A percentile compares a stretch with the other conserved stretches of the same genome.
These are phyloP conservation scores for Desoria tigrina DNA, from an alignment of 2,888 invertebrate species.

Conservation along the genomic window DNA sequence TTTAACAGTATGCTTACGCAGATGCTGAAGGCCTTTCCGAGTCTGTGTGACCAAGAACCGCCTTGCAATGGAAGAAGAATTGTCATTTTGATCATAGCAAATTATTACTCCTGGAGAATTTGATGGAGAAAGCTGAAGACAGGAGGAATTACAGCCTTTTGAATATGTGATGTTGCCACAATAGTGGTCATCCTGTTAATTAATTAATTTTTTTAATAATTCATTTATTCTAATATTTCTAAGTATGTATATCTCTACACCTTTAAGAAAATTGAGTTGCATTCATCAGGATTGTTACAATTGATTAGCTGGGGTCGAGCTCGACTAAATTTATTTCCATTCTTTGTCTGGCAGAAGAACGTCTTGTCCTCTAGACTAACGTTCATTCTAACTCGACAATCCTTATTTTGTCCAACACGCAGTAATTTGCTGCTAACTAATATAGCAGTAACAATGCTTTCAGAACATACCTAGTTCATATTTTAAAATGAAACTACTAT, in stretches of 20 bases:
- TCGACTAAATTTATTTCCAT: background rate
- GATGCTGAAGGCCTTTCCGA: background rate
- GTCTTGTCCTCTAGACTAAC: background rate
- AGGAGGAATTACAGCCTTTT: background rate
- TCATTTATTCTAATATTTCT: background rate
- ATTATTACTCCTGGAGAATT: constrained; percentile 14
- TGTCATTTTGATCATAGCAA: background rate
- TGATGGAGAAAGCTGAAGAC: background rate
- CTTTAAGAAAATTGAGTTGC: constrained; percentile 3
- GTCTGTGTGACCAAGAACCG: background rate
- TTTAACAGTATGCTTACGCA: constrained; percentile 4
- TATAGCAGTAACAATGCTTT: no score
- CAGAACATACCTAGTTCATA: no score
- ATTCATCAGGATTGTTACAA: constrained; percentile 14
- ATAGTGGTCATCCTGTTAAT: constrained; percentile 2
- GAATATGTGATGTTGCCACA: background rate
- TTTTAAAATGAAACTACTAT: no score
- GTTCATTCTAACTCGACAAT: background rate
- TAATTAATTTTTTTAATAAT: background rate
- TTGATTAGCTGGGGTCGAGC: constrained; percentile 3
- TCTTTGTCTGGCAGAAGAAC: background rate
- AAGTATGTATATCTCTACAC: no score
- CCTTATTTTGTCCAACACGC: background rate
- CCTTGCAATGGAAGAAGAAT: constrained; percentile 11
- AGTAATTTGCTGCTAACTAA: no score